A percentile compares a stretch with the other conserved stretches of the same genome.
phyloP scores from a whole-genome alignment of 2,797 vertebrate genomes.

The Chaunax sp. region DNA sequence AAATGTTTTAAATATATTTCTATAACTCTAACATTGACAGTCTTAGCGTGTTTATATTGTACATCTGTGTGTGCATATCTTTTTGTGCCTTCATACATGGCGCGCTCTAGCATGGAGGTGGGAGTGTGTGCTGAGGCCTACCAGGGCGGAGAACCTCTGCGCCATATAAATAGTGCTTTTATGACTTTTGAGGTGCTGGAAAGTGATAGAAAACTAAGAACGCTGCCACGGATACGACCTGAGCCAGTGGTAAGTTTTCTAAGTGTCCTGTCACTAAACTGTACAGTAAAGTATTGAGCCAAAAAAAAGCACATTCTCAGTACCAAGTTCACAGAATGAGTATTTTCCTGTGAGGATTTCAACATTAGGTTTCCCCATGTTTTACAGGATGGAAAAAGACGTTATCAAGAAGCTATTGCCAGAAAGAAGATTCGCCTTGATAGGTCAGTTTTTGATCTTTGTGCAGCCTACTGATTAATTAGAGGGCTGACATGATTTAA shows the following conservation, averaged over 20 bases:
- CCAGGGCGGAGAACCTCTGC: slow-evolving; percentile 85
- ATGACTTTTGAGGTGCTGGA: slow-evolving; percentile 96
- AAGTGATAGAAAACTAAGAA: slow-evolving; percentile 83
- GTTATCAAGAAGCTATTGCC: slow-evolving; percentile 93
- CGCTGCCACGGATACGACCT: slow-evolving; percentile 88
- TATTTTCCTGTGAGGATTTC: slow-evolving; percentile 1
- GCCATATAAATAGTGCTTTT: slow-evolving; percentile 97
- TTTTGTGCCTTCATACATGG: neutral
- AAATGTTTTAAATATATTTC: neutral
- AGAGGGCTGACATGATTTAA: neutral
- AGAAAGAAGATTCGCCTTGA: slow-evolving; percentile 95
- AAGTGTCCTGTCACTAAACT: neutral
- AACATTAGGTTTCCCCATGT: neutral
- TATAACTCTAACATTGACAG: neutral
- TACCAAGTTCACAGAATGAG: neutral
- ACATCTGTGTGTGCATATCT: neutral
- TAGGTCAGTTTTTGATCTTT: slow-evolving; percentile 76
- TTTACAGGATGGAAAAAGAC: slow-evolving; percentile 91
- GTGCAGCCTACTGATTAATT: neutral
- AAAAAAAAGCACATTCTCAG: neutral
- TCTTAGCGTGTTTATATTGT: neutral
- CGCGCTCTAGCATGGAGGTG: slow-evolving; percentile 93
- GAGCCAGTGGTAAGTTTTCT: slow-evolving; percentile 89
- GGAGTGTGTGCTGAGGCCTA: slow-evolving; percentile 96
- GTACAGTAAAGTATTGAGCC: neutral